A percentile compares a stretch with the other conserved stretches of the same genome.
phyloP scores from a whole-genome alignment of 2,113 vertebrate species.

The Lophius piscatorius region DNA sequence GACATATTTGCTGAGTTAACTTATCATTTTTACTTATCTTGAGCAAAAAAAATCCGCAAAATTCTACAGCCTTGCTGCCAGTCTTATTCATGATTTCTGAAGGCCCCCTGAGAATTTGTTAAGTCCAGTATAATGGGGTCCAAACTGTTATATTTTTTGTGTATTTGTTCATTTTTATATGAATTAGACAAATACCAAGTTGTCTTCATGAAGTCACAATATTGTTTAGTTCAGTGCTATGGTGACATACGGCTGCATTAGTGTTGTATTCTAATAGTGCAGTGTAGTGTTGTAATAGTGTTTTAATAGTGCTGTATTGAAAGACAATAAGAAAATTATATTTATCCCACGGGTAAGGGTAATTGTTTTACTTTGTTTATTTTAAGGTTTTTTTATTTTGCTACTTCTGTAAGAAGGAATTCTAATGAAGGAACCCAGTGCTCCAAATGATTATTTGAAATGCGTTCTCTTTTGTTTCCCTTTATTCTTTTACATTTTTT shows the following conservation, averaged over 20 bases:
- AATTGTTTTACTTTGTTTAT: no score
- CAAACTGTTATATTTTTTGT: no score
- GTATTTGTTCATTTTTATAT: no score
- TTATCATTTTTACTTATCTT: constrained; percentile 35
- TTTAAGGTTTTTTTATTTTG: not conserved
- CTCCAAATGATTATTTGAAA: not conserved
- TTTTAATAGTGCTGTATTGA: no score
- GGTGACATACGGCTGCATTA: not conserved
- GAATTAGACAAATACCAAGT: no score
- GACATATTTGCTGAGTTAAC: constrained; percentile 11
- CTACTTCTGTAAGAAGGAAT: not conserved
- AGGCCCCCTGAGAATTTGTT: constrained; percentile 3
- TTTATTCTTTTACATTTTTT: no score
- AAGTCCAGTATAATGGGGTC: not conserved
- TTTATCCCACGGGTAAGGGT: no score
- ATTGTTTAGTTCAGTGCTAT: not conserved
- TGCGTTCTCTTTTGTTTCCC: not conserved
- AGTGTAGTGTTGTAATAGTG: not conserved
- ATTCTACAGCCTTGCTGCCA: constrained; percentile 18
- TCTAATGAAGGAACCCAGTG: not conserved
- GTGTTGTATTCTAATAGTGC: not conserved
- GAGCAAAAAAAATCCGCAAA: not conserved
- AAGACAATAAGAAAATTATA: no score
- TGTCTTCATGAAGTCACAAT: no score
- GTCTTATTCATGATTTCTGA: not conserved